Conservation (phyloP, 2,888 invertebrate genomes). For the Brachylomia viminalis region DNA sequence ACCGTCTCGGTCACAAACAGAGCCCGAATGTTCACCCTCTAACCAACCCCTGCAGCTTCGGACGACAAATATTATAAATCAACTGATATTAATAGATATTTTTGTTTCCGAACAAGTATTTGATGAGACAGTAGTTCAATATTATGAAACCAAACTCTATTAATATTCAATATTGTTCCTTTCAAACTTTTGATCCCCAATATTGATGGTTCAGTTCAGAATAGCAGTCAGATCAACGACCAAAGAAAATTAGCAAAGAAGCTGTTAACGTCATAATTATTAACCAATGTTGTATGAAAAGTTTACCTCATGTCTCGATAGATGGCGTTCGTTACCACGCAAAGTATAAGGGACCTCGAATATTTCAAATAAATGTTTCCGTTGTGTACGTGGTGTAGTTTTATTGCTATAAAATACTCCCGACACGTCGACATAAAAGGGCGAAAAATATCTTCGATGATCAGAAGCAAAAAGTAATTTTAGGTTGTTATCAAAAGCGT, state of each 20-base stretch:
- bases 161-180: not conserved
- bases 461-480: constrained; percentile 36
- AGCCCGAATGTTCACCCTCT: constrained; percentile 36
- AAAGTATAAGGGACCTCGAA: too few species aligned
- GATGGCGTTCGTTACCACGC: too few species aligned
- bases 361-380: too few species aligned
- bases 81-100: constrained; percentile 32
- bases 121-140: not conserved
- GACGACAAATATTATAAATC: constrained; percentile 52
- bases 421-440: too few species aligned
- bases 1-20: constrained; percentile 44
- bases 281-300: too few species aligned
- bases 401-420: too few species aligned
- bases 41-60: constrained; percentile 32
- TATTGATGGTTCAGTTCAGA: constrained; percentile 15
- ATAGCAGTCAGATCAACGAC: constrained; percentile 24
- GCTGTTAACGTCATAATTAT: too few species aligned
- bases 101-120: constrained; percentile 30
- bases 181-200: not conserved
- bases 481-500: constrained; percentile 29
- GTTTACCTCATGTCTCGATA: too few species aligned
- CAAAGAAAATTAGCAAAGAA: constrained; percentile 18
- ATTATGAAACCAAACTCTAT: constrained; percentile 15
- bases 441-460: too few species aligned
- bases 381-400: too few species aligned